Evolutionary conservation across 2,113 vertebrate genomes (phyloP), one percentile per base, ranked within the genome.

Genomic region (Malurus melanocephalus): DNA sequence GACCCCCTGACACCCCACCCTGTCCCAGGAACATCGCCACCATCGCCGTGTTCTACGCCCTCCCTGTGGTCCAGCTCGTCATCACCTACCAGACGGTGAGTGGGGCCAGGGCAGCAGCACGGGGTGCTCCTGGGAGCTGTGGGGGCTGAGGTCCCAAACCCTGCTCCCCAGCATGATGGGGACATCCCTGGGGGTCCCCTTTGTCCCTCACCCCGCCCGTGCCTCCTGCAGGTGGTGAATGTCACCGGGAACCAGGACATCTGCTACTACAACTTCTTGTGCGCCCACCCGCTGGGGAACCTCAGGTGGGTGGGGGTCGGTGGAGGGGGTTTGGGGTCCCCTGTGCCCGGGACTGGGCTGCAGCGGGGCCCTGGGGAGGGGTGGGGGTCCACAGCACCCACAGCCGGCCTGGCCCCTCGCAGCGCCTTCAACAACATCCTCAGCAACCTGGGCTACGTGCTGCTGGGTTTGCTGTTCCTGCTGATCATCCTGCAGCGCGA

Each of bases 261-360:
- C 96, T 99, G 99, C 96, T 99, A 98, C 96, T 99, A 99, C 96
- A 99, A 99, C 97, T 99, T 99, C 93, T 96, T 99, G 78, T 99
- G 99, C 2, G 99, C 99, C 56, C 99, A 99, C 93, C 99, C 99
- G 0, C 97, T 99, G 79, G 99, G 99, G 74, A 98, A 98, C 72
- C 97, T 99, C 71, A 99, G 99, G 99, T 99, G 76, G 46, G 91
- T 9, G 26, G 7, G 76, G 24, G 24, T 2, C 0, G 0, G 43
- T 2, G 69, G 43, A 17, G 60, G 45, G 23, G 45, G 18, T 30
- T 1, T 35, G 14, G 53, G 76, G 30, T 43, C 13, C 45, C 64
- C 30, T 6, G 38, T 23, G 27, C 26, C 10, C 30, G 0, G n/a
- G 28, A 65, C 55, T 38, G 87, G 33, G 52, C 86, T 40, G 60